A percentile compares a stretch with the other conserved stretches of the same genome.
phyloP scores from a whole-genome alignment of 2,888 invertebrate species.

The Eustalomyia histrio region DNA sequence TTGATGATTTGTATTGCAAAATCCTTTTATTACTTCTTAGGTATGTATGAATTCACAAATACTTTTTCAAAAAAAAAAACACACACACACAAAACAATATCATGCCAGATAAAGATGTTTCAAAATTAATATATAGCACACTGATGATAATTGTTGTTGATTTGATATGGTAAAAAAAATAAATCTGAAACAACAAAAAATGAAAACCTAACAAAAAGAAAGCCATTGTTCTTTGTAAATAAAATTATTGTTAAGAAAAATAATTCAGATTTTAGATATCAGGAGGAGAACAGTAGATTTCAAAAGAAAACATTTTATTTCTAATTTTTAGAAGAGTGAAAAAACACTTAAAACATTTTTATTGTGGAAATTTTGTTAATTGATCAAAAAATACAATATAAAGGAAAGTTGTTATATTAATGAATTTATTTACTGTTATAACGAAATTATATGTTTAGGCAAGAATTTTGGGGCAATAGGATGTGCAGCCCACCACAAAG shows the following conservation, averaged over 20 bases:
- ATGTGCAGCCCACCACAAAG: no score
- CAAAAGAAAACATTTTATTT: not conserved
- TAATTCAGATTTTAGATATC: not conserved
- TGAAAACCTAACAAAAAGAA: not conserved
- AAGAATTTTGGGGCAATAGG: no score
- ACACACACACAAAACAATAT: not conserved
- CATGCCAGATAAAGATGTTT: not conserved
- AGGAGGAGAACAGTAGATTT: not conserved
- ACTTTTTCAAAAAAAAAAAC: no score
- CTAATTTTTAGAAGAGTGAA: not conserved
- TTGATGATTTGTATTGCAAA: constrained; percentile 4
- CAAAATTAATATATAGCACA: not conserved
- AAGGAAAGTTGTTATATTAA: no score
- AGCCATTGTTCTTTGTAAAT: not conserved
- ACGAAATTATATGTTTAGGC: no score
- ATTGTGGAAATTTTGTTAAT: not conserved
- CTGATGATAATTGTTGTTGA: not conserved
- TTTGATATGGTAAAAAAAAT: constrained; percentile 3
- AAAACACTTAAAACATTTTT: not conserved
- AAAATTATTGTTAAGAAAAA: not conserved
- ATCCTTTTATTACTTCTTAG: not conserved
- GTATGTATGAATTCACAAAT: not conserved
- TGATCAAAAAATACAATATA: no score
- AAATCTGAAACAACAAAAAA: not conserved
- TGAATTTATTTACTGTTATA: no score